Evolutionary conservation across 2,113 vertebrate species (phyloP).

Genomic region (Aptenodytes patagonicus): DNA sequence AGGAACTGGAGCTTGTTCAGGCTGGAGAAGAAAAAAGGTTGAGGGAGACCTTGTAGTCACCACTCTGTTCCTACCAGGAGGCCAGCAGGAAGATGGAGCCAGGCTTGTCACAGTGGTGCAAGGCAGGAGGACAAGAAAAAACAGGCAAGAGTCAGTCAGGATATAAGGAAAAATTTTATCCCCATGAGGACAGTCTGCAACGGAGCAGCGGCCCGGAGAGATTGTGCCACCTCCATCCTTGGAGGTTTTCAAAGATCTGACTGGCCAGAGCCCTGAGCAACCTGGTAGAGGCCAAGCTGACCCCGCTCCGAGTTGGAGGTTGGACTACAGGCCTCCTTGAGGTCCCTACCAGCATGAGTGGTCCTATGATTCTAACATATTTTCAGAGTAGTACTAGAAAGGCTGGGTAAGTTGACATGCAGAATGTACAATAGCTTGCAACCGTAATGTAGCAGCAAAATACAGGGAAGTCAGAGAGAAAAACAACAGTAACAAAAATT

Average conservation of each 20-base stretch:
- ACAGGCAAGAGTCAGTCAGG: neutral
- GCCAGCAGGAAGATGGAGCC: neutral
- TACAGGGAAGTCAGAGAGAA: neutral
- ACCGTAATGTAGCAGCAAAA: neutral
- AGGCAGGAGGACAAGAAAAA: neutral
- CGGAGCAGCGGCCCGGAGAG: neutral
- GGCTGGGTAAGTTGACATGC: neutral
- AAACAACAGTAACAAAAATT: neutral
- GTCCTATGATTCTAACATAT: too few species aligned
- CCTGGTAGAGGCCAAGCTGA: neutral
- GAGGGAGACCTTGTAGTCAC: too few species aligned
- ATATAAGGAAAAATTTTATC: neutral
- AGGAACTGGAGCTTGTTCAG: neutral
- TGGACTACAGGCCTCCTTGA: neutral
- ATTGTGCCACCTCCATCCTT: neutral
- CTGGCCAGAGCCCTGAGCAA: neutral
- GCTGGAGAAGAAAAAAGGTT: neutral
- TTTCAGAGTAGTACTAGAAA: neutral
- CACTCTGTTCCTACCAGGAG: neutral
- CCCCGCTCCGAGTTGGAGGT: neutral
- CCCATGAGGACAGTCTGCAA: neutral
- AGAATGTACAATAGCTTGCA: neutral
- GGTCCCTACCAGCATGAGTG: neutral
- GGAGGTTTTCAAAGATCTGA: neutral
- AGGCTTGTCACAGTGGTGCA: neutral